Conservation (phyloP, 2,888 invertebrate species). For the Cephus spinipes region DNA sequence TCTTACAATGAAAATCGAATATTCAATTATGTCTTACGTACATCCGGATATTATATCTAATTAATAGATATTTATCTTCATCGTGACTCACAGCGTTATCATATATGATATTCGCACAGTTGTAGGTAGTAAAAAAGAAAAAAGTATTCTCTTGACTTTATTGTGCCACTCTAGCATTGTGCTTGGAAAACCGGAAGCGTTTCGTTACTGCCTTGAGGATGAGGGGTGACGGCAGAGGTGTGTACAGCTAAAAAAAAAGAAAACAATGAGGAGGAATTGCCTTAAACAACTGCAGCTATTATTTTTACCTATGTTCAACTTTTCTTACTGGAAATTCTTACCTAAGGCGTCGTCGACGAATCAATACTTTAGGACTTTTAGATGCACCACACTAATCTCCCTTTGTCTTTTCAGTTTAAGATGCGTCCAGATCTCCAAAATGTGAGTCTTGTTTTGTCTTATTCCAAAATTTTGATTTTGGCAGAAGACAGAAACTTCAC, state of each 20-base stretch:
- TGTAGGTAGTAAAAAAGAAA: background rate
- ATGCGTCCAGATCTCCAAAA: background rate
- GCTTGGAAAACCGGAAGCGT: background rate
- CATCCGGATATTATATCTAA: background rate
- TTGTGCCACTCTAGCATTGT: background rate
- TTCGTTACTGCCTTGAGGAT: background rate
- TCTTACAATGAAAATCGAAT: background rate
- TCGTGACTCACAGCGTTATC: background rate
- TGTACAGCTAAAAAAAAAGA: background rate
- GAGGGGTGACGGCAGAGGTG: background rate
- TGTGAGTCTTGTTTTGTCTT: background rate
- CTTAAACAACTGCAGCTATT: background rate
- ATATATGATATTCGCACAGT: background rate
- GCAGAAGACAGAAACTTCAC: background rate
- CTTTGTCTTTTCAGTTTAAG: conserved; percentile 14
- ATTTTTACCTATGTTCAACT: background rate
- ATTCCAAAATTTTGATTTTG: background rate
- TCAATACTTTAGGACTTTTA: conserved; percentile 24
- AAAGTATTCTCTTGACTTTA: background rate
- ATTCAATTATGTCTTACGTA: background rate
- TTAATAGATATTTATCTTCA: background rate
- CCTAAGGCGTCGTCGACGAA: background rate
- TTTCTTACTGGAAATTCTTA: background rate
- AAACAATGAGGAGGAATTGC: background rate
- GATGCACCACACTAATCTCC: conserved; percentile 18